Evolutionary conservation across 2,888 invertebrate genomes (phyloP).

Genomic region (Pteria penguin): DNA sequence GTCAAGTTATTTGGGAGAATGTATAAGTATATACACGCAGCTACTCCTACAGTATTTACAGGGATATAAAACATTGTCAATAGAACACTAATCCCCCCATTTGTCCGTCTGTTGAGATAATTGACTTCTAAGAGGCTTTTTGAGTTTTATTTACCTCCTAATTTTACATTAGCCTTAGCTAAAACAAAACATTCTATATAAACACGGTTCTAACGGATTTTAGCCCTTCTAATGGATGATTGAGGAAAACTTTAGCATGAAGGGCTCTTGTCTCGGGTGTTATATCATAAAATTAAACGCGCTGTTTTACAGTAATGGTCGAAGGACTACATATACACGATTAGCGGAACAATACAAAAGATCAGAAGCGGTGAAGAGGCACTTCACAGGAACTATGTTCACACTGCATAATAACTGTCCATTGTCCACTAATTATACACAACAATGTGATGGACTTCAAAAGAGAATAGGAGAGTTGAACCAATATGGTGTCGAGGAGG

Average conservation of each 20-base stretch:
- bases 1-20: too few species aligned
- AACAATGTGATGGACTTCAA: too few species aligned
- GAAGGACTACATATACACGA: background rate
- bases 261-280: background rate
- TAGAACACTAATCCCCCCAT: background rate
- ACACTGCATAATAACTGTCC: slow-evolving; percentile 4
- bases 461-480: too few species aligned
- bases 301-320: background rate
- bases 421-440: too few species aligned
- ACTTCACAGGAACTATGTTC: background rate
- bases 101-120: background rate
- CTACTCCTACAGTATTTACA: too few species aligned
- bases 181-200: slow-evolving; percentile 4
- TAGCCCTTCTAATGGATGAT: background rate
- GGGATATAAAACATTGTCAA: too few species aligned
- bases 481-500: too few species aligned
- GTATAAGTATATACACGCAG: too few species aligned
- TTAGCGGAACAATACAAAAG: slow-evolving; percentile 4
- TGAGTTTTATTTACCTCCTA: background rate
- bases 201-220: background rate
- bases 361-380: background rate
- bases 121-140: background rate
- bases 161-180: background rate
- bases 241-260: background rate
- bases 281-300: background rate